A percentile compares a stretch with the other conserved stretches of the same genome.
phyloP scores from a whole-genome alignment of 1,140 invertebrate genomes.

The Drosophila erecta region DNA sequence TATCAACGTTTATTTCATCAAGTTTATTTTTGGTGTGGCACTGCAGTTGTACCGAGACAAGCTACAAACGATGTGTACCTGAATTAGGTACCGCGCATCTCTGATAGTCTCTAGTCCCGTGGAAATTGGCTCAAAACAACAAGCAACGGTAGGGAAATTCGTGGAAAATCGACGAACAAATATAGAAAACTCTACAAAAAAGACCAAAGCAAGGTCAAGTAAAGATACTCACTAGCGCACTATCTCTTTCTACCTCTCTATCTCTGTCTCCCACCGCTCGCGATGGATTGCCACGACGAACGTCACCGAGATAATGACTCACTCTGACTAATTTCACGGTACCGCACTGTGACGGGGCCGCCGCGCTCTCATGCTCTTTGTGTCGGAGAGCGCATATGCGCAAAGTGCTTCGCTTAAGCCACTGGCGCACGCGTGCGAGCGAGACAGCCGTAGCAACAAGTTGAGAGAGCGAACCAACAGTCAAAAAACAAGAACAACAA shows the following conservation, averaged over 20 bases:
- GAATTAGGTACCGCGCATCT: slow-evolving; percentile 3
- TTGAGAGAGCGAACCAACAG: slow-evolving; percentile 24
- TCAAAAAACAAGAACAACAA: slow-evolving; percentile 16
- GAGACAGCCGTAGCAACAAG: slow-evolving; percentile 24
- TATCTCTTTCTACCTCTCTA: not conserved
- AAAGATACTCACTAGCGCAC: slow-evolving; percentile 21
- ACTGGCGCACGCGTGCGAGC: slow-evolving; percentile 6
- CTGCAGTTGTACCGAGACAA: not conserved
- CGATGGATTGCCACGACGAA: slow-evolving; percentile 33
- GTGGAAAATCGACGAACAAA: slow-evolving; percentile 66
- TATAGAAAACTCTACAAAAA: slow-evolving; percentile 75
- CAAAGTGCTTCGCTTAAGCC: slow-evolving; percentile 42
- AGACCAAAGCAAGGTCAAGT: slow-evolving; percentile 78
- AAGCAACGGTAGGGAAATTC: slow-evolving; percentile 43
- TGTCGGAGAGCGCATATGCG: slow-evolving; percentile 67
- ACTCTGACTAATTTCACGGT: slow-evolving; percentile 33
- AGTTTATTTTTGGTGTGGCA: not conserved
- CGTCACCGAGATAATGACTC: slow-evolving; percentile 66
- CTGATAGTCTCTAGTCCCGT: slow-evolving; percentile 34
- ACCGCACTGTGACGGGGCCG: slow-evolving; percentile 47
- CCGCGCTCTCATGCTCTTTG: slow-evolving; percentile 15
- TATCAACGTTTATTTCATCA: not conserved
- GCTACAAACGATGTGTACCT: not conserved
- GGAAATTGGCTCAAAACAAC: slow-evolving; percentile 43
- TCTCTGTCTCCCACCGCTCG: slow-evolving; percentile 8